phyloP scores from a whole-genome alignment of 2,888 invertebrate genomes.

The Pseudanteris insignis region DNA sequence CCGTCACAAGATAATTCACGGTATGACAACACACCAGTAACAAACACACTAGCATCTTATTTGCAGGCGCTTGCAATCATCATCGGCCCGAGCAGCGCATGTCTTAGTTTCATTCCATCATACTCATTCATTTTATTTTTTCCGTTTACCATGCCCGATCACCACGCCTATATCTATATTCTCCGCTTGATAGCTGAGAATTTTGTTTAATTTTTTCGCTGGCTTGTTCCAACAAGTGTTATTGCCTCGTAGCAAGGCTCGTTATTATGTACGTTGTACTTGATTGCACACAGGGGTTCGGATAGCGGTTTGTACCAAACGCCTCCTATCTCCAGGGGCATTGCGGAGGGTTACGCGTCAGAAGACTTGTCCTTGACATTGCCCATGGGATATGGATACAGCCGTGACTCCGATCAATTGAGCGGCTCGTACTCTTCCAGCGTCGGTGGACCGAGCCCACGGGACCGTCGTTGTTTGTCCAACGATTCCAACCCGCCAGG shows the following conservation, averaged over 20 bases:
- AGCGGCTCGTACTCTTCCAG: slow-evolving; percentile 73
- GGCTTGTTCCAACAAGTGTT: slow-evolving; percentile 25
- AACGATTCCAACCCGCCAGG: slow-evolving; percentile 64
- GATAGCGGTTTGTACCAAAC: slow-evolving; percentile 71
- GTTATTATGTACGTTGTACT: slow-evolving; percentile 8
- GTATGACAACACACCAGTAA: slow-evolving; percentile 52
- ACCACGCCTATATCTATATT: slow-evolving; percentile 5
- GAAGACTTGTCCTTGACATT: slow-evolving; percentile 69
- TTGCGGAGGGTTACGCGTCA: slow-evolving; percentile 70
- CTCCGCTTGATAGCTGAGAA: slow-evolving; percentile 14
- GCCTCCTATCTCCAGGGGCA: slow-evolving; percentile 69
- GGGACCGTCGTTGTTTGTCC: slow-evolving; percentile 67
- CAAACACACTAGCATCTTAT: slow-evolving; percentile 40
- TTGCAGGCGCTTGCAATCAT: slow-evolving; percentile 37
- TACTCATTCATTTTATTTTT: slow-evolving; percentile 12
- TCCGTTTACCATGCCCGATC: slow-evolving; percentile 3
- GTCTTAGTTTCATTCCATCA: slow-evolving; percentile 22
- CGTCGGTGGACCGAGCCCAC: slow-evolving; percentile 68
- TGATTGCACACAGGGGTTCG: slow-evolving; percentile 69
- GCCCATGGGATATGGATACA: slow-evolving; percentile 65
- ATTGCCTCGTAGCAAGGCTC: no score
- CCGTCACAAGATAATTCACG: slow-evolving; percentile 62
- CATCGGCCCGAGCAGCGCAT: slow-evolving; percentile 37
- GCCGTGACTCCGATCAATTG: slow-evolving; percentile 72
- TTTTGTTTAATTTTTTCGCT: slow-evolving; percentile 21